Evolutionary conservation across 2,797 vertebrate genomes (phyloP).

Genomic region (Onychomys torridus): DNA sequence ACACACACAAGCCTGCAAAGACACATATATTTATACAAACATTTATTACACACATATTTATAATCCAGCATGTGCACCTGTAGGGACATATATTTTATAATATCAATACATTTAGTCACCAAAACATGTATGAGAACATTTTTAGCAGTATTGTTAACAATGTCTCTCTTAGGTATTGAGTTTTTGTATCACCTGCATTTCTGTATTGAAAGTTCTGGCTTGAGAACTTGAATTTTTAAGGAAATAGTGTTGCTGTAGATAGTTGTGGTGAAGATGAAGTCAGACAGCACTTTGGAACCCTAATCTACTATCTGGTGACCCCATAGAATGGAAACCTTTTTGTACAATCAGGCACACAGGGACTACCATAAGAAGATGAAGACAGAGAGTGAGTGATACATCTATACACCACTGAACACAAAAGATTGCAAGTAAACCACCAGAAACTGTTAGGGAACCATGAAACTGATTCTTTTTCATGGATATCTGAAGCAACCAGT

Average conservation of each 20-base stretch:
- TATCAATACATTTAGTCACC: neutral
- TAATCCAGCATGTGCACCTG: neutral
- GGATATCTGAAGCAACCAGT: neutral
- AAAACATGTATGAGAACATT: neutral
- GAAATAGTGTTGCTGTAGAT: neutral
- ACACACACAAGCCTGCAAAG: neutral
- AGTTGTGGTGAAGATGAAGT: neutral
- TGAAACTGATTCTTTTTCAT: neutral
- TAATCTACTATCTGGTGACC: neutral
- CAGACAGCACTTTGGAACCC: neutral
- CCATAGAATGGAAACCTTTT: neutral
- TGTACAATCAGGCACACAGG: neutral
- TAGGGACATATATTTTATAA: neutral
- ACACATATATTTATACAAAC: neutral
- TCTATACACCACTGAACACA: neutral
- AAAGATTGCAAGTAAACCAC: neutral
- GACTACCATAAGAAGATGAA: neutral
- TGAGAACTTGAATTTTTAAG: neutral
- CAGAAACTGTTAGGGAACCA: neutral
- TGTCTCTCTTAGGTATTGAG: neutral
- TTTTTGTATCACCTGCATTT: neutral
- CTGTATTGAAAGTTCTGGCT: neutral
- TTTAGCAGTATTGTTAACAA: neutral
- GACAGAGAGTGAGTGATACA: neutral
- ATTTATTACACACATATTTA: neutral